Conservation (phyloP, 2,888 invertebrate genomes). For the Xanthia togata region DNA sequence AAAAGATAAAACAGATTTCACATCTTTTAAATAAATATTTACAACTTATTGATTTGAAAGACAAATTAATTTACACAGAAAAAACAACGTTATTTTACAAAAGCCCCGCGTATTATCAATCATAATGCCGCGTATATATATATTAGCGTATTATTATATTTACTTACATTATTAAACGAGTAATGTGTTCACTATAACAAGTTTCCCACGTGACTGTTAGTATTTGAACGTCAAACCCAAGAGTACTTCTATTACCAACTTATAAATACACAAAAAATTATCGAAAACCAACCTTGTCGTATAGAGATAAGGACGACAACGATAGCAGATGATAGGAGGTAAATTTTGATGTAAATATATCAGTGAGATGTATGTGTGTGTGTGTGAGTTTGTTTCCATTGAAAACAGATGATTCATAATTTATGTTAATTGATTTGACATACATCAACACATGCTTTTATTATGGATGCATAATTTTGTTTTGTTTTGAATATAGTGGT, state of each 20-base stretch:
- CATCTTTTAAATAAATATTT: too few relatives aligned
- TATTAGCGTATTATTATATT: slow-evolving; percentile 18
- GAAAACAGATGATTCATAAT: slow-evolving; percentile 30
- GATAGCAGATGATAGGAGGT: slow-evolving; percentile 19
- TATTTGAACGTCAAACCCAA: slow-evolving; percentile 40
- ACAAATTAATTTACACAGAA: too few relatives aligned
- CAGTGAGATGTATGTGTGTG: slow-evolving; percentile 45
- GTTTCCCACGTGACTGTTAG: slow-evolving; percentile 45
- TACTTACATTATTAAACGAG: slow-evolving; percentile 42
- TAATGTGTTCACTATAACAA: slow-evolving; percentile 31
- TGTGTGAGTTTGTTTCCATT: slow-evolving; percentile 52
- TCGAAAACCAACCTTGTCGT: slow-evolving; percentile 10
- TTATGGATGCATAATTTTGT: not conserved
- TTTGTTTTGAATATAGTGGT: not conserved
- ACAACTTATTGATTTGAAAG: too few relatives aligned
- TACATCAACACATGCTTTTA: not conserved
- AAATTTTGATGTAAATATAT: slow-evolving; percentile 56
- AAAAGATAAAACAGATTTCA: too few relatives aligned
- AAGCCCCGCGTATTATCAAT: not conserved
- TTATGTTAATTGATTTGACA: slow-evolving; percentile 37
- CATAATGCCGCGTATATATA: not conserved
- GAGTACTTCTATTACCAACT: not conserved
- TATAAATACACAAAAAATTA: not conserved
- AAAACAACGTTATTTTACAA: not conserved
- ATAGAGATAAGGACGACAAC: not conserved